Evolutionary conservation across 2,797 vertebrate genomes (phyloP).

Genomic region (Scolopax rusticola): DNA sequence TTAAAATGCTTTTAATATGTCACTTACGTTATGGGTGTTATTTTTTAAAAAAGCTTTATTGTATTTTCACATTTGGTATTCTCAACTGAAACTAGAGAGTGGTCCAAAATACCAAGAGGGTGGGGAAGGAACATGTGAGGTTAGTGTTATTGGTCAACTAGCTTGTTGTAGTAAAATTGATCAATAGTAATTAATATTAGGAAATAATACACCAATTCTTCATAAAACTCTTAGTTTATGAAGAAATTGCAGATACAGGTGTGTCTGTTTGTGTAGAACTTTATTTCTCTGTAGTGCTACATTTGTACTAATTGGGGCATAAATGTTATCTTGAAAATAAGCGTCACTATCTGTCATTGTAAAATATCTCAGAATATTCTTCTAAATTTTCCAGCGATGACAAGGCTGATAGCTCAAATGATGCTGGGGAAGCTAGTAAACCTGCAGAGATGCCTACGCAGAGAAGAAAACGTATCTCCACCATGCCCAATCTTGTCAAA

Average conservation of each 20-base stretch:
- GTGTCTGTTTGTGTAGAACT: neutral
- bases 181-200: neutral
- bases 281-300: neutral
- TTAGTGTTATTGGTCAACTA: neutral
- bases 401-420: slow-evolving; percentile 57
- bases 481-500: slow-evolving; percentile 82
- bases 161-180: neutral
- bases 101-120: fast-evolving
- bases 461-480: slow-evolving; percentile 89
- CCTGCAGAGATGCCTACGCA: slow-evolving; percentile 77
- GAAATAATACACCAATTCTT: neutral
- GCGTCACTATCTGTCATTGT: neutral
- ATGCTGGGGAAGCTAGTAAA: slow-evolving; percentile 65
- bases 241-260: neutral
- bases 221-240: neutral
- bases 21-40: fast-evolving
- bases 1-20: neutral
- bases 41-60: neutral
- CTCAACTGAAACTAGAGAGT: neutral
- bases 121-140: neutral
- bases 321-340: neutral
- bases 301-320: neutral
- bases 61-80: neutral
- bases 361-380: neutral
- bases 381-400: slow-evolving; percentile 77